Evolutionary conservation across 2,888 invertebrate genomes (phyloP).

Genomic region (Thecophora atra): DNA sequence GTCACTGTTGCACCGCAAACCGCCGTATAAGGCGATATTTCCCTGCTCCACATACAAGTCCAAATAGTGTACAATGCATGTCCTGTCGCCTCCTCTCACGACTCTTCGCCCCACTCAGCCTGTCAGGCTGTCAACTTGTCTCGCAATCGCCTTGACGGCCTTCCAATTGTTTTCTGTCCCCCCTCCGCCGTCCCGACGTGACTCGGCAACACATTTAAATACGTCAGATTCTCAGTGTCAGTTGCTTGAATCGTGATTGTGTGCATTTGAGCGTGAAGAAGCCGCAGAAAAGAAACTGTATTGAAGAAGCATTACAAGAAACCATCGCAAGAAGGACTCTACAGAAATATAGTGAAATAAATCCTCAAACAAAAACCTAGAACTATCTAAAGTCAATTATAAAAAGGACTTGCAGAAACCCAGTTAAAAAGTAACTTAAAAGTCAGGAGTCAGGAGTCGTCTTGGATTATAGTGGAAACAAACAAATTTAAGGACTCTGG

Average conservation of each 20-base stretch:
- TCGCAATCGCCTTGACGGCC: not conserved
- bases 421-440: no score
- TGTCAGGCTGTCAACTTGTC: not conserved
- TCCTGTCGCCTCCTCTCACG: not conserved
- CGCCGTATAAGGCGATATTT: no score
- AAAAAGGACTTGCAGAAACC: no score
- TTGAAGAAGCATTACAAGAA: not conserved
- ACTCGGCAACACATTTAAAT: slow-evolving; percentile 15
- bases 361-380: not conserved
- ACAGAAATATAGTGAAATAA: slow-evolving; percentile 34
- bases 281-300: not conserved
- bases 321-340: not conserved
- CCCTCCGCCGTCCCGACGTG: not conserved
- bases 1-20: no score
- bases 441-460: no score
- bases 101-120: not conserved
- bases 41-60: no score
- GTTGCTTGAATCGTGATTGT: not conserved
- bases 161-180: not conserved
- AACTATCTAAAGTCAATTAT: no score
- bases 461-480: no score
- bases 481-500: no score
- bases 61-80: no score
- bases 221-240: not conserved
- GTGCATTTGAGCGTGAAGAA: not conserved